Percentiles rank a stretch among this genome's conserved stretches.
phyloP scores from a whole-genome alignment of 2,797 vertebrate species.

The Phoeniculus purpureus region DNA sequence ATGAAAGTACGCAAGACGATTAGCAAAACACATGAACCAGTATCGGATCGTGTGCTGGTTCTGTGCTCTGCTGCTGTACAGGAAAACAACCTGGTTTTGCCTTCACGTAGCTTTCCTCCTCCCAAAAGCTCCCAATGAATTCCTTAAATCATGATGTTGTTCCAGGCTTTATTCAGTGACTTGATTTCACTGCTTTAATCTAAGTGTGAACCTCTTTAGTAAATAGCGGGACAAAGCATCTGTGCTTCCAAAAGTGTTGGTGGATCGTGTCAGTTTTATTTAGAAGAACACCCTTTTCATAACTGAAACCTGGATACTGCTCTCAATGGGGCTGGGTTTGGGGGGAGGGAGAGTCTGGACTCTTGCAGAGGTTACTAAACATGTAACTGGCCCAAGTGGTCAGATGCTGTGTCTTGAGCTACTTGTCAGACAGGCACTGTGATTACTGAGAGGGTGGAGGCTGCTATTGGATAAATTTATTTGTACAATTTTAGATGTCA shows the following conservation, averaged over 20 bases:
- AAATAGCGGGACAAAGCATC: slow-evolving; percentile 74
- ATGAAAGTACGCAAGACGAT: background rate
- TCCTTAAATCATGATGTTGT: slow-evolving; percentile 57
- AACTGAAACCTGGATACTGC: slow-evolving; percentile 29
- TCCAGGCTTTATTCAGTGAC: slow-evolving; percentile 60
- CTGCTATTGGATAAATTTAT: background rate
- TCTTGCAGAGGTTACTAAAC: background rate
- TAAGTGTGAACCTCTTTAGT: slow-evolving; percentile 71
- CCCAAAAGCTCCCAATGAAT: slow-evolving; percentile 32
- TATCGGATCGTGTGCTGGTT: background rate
- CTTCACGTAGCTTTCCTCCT: slow-evolving; percentile 8
- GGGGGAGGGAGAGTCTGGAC: background rate
- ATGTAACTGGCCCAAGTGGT: background rate
- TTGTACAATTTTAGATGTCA: background rate
- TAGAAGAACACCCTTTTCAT: slow-evolving; percentile 63
- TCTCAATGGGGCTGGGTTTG: background rate
- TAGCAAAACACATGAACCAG: background rate
- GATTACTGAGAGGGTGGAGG: background rate
- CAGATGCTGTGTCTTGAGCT: background rate
- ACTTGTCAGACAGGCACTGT: too few relatives aligned
- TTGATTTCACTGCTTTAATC: slow-evolving; percentile 71
- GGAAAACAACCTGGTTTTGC: slow-evolving; percentile 31
- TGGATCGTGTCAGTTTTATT: slow-evolving; percentile 67
- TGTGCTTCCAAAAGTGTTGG: slow-evolving; percentile 73
- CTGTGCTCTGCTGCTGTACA: background rate